Conservation (phyloP, 2,888 invertebrate genomes). For the Eucera pruinosa region DNA sequence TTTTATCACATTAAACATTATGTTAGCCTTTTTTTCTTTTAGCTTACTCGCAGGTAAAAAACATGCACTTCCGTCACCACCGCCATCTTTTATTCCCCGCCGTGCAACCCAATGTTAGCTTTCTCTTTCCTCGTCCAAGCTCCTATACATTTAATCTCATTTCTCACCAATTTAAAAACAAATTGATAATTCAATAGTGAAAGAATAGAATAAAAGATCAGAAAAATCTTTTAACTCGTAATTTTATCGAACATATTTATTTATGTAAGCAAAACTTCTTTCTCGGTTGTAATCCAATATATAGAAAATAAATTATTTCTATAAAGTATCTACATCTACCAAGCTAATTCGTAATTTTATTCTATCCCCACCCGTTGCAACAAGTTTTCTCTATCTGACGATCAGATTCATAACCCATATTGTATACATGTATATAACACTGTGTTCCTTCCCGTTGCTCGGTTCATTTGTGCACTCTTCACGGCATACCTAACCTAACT, state of each 20-base stretch:
- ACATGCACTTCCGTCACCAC: constrained; percentile 47
- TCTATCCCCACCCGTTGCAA: background rate
- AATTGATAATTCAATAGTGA: background rate
- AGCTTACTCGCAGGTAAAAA: constrained; percentile 21
- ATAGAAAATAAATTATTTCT: background rate
- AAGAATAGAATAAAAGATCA: background rate
- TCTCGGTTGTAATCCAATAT: background rate
- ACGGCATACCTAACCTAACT: constrained; percentile 58
- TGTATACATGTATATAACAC: constrained; percentile 4
- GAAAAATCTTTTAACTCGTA: background rate
- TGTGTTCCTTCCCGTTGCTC: constrained; percentile 17
- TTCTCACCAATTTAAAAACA: constrained; percentile 16
- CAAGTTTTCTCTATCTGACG: constrained; percentile 4
- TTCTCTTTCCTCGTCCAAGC: constrained; percentile 54
- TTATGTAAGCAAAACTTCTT: background rate
- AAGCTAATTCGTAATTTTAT: background rate
- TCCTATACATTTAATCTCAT: constrained; percentile 28
- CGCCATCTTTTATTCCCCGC: constrained; percentile 51
- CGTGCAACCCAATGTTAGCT: constrained; percentile 46
- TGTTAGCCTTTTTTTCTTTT: background rate
- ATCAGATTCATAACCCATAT: constrained; percentile 38
- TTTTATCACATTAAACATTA: background rate
- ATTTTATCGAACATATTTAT: background rate
- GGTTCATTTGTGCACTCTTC: constrained; percentile 27
- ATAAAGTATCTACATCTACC: no score